Conservation (phyloP, 1,140 invertebrate genomes). For the Eubasilissa regina region DNA sequence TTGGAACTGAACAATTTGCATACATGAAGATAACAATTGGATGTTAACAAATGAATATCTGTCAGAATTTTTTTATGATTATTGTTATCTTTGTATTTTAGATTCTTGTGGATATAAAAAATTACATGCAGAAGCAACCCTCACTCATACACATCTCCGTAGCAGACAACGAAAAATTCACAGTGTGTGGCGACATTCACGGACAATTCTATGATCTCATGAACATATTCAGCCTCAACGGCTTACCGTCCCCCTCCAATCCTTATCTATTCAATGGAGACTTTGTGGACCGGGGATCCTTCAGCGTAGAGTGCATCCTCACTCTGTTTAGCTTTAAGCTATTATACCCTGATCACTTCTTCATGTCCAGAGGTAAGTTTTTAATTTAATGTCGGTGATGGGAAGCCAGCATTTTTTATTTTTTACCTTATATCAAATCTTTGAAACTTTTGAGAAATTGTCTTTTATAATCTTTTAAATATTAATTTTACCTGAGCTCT, state of each 20-base stretch:
- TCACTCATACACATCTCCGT: constrained; percentile 93
- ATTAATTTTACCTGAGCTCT: no score
- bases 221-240: constrained; percentile 98
- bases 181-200: constrained; percentile 99
- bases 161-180: constrained; percentile 93
- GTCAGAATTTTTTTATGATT: no score
- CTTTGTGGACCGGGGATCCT: constrained; percentile 99
- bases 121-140: constrained; percentile 87
- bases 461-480: no score
- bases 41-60: no score
- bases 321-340: constrained; percentile 98
- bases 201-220: constrained; percentile 99
- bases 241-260: constrained; percentile 93
- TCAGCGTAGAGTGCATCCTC: constrained; percentile 99
- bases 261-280: constrained; percentile 99
- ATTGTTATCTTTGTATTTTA: constrained; percentile 67
- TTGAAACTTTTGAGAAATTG: no score
- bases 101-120: constrained; percentile 94
- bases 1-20: no score
- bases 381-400: neutral
- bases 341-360: constrained; percentile 97
- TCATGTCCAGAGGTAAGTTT: constrained; percentile 92
- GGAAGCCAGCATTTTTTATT: no score
- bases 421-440: no score
- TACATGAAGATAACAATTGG: no score